Base-by-base conservation (phyloP, 1,140 invertebrate species). In the Sinella curviseta region DNA sequence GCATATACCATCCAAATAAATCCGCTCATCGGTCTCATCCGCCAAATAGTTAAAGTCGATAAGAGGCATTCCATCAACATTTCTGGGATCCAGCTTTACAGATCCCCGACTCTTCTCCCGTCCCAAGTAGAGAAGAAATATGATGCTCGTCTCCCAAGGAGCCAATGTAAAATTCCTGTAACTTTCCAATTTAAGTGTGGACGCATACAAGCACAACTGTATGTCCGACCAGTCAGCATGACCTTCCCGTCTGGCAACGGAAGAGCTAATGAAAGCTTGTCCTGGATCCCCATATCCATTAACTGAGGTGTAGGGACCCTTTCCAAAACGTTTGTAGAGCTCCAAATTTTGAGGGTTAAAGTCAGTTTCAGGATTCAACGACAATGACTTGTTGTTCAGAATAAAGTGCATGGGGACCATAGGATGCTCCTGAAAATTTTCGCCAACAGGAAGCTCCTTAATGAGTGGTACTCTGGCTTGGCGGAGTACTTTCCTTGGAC, bases 11-110 rank as follows among this genome's bases (percentile, higher is more conserved):
- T 70, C 65, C 14, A 70, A n/a, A 24, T 2, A 70, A 12, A 70
- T 30, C 31, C 31, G 28, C 65, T 70, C 65, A 33, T 70, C 65
- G 30, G 3, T 4, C 8, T 4, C 8, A 33, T 70, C 31, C 12
- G 2, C 26, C 30, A 70, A 70, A n/a, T 70, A 70, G 14, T 70
- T 70, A 30, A 70, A 70, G 31, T 70, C 65, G 14, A 70, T 70
- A 30, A 70, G 65, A 14, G 65, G 65, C 26, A 16, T 3, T 2
- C 31, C 65, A n/a, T 70, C 14, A 8, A 33, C 28, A n/a, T 70
- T 33, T 8, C n/a, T 70, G 4, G 65, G 26, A 24, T 70, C 31
- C 65, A 70, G 30, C 12, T 30, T 70, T 3, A 70, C 65, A 12
- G 26, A 31, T 2, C 65, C 65, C n/a, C 65, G 30, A 30, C 65